phyloP scores from a whole-genome alignment of 2,888 invertebrate genomes.

The Noctua pronuba region DNA sequence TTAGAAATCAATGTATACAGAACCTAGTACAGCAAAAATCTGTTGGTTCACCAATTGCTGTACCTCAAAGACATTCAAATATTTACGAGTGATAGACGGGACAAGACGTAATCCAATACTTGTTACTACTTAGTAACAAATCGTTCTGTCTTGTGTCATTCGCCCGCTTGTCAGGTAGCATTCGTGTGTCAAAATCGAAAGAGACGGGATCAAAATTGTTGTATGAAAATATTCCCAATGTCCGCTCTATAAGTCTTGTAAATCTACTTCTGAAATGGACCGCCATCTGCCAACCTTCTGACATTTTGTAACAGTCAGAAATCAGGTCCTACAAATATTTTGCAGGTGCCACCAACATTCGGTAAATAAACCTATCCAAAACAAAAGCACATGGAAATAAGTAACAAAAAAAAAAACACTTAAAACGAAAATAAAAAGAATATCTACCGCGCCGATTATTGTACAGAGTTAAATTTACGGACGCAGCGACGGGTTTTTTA shows the following conservation, averaged over 20 bases:
- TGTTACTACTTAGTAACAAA: too few relatives aligned
- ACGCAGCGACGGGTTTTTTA: constrained; percentile 68
- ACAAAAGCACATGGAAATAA: constrained; percentile 44
- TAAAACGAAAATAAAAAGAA: constrained; percentile 48
- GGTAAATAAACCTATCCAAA: constrained; percentile 17
- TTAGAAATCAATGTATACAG: neutral
- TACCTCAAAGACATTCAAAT: too few relatives aligned
- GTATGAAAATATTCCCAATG: too few relatives aligned
- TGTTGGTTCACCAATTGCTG: neutral
- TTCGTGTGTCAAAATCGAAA: too few relatives aligned
- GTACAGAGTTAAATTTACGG: constrained; percentile 61
- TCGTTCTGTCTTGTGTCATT: too few relatives aligned
- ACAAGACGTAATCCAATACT: too few relatives aligned
- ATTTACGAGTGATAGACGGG: too few relatives aligned
- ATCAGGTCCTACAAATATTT: constrained; percentile 7
- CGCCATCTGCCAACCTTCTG: too few relatives aligned
- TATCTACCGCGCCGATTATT: constrained; percentile 55
- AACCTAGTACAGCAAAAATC: neutral
- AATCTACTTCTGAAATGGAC: neutral
- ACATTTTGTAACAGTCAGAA: neutral
- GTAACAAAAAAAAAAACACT: constrained; percentile 37
- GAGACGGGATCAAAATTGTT: too few relatives aligned
- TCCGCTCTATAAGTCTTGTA: too few relatives aligned
- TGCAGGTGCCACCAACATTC: constrained; percentile 3
- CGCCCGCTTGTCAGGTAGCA: too few relatives aligned